phyloP scores from a whole-genome alignment of 2,113 vertebrate genomes.

The Paraplagusia blochii region DNA sequence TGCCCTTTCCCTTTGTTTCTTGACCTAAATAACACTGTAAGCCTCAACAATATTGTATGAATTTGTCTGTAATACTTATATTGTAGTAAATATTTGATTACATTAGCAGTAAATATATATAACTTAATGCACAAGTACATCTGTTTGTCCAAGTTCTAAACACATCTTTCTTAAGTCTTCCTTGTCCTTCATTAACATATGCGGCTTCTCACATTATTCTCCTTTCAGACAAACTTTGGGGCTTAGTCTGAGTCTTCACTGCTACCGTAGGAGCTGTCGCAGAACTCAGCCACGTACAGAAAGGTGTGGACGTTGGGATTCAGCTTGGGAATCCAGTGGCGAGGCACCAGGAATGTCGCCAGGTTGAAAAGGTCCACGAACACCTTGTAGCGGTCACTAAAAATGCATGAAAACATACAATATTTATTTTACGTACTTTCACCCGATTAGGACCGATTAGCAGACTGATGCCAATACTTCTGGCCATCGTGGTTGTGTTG shows the following conservation, averaged over 20 bases:
- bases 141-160: too few species aligned
- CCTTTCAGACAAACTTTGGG: neutral
- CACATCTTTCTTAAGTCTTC: too few species aligned
- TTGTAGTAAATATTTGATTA: too few species aligned
- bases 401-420: conserved; percentile 1
- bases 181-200: neutral
- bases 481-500: too few species aligned
- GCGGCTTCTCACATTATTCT: neutral
- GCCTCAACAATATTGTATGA: too few species aligned
- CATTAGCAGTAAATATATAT: too few species aligned
- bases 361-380: conserved; percentile 98
- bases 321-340: conserved; percentile 92
- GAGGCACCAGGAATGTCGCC: conserved; percentile 89
- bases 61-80: too few species aligned
- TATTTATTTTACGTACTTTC: neutral
- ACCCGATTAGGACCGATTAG: conserved; percentile 7
- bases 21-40: too few species aligned
- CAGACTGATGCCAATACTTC: neutral
- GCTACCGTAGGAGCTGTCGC: conserved; percentile 96
- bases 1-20: too few species aligned
- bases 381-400: conserved; percentile 96
- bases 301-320: conserved; percentile 89
- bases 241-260: conserved; percentile 90
- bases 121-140: too few species aligned
- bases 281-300: conserved; percentile 87